A percentile compares a stretch with the other conserved stretches of the same genome.
Evolutionary conservation across 2,888 invertebrate genomes (phyloP).

Genomic region (Tholera decimalis): DNA sequence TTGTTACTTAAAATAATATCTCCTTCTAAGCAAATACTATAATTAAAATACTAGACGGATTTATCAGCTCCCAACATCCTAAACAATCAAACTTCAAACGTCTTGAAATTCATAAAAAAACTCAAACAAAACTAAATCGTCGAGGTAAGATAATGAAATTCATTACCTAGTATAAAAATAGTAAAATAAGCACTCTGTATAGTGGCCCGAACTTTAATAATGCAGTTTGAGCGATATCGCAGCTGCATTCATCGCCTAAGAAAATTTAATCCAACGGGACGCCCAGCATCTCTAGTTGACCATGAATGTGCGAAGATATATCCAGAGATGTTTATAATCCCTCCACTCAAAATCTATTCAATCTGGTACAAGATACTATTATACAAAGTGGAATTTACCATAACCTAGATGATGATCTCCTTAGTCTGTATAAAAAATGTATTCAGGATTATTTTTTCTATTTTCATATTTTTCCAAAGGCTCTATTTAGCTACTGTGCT

Average conservation of each 20-base stretch:
- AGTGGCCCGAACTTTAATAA: slow-evolving; percentile 49
- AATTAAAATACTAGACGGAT: slow-evolving; percentile 9
- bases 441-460: too few relatives aligned
- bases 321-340: too few relatives aligned
- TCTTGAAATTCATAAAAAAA: slow-evolving; percentile 31
- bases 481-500: too few relatives aligned
- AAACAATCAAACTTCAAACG: slow-evolving; percentile 25
- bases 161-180: slow-evolving; percentile 50
- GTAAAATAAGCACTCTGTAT: slow-evolving; percentile 34
- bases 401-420: too few relatives aligned
- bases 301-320: slow-evolving; percentile 60
- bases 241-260: slow-evolving; percentile 75
- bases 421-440: too few relatives aligned
- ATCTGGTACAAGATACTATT: too few relatives aligned
- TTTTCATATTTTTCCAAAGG: too few relatives aligned
- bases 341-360: too few relatives aligned
- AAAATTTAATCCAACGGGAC: slow-evolving; percentile 77
- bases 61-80: neutral
- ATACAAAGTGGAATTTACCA: too few relatives aligned
- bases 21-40: neutral
- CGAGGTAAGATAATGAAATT: slow-evolving; percentile 47
- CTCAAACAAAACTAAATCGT: slow-evolving; percentile 27
- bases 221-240: slow-evolving; percentile 69
- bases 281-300: slow-evolving; percentile 62
- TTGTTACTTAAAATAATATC: too few relatives aligned